A percentile compares a stretch with the other conserved stretches of the same genome.
Conservation (phyloP, 1,140 invertebrate species). For the Pentalonia nigronervosa region DNA sequence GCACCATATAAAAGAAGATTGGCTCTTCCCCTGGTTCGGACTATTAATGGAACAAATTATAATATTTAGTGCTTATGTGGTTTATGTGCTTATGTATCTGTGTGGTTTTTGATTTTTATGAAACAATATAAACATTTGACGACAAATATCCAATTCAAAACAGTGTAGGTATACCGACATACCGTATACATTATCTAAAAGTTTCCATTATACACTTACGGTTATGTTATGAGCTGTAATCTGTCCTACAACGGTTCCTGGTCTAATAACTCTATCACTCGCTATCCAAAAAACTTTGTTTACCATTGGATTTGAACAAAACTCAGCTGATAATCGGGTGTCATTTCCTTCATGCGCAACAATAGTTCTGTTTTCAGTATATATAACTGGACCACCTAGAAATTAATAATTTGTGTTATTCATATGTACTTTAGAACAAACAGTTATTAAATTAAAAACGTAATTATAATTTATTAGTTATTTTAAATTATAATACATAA, state of each 20-base stretch:
- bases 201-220: conserved; percentile 64
- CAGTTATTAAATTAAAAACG: neutral
- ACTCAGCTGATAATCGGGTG: conserved; percentile 67
- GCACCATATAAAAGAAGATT: no score
- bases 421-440: neutral
- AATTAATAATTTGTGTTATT: conserved; percentile 57
- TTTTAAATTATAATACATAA: neutral
- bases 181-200: neutral
- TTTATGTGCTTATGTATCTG: neutral
- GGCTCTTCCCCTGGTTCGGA: neutral
- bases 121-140: neutral
- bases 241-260: conserved; percentile 66
- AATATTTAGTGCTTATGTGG: neutral
- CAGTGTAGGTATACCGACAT: no score
- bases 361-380: conserved; percentile 67
- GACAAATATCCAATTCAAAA: neutral
- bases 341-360: conserved; percentile 68
- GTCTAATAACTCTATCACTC: conserved; percentile 67
- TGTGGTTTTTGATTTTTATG: neutral
- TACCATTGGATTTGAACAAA: conserved; percentile 69
- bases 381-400: conserved; percentile 69
- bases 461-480: neutral
- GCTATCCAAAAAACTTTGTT: conserved; percentile 68
- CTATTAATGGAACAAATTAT: neutral
- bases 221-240: conserved; percentile 68